Evolutionary conservation across 2,113 vertebrate genomes (phyloP).

Genomic region (Brachypodius melanocephalos): DNA sequence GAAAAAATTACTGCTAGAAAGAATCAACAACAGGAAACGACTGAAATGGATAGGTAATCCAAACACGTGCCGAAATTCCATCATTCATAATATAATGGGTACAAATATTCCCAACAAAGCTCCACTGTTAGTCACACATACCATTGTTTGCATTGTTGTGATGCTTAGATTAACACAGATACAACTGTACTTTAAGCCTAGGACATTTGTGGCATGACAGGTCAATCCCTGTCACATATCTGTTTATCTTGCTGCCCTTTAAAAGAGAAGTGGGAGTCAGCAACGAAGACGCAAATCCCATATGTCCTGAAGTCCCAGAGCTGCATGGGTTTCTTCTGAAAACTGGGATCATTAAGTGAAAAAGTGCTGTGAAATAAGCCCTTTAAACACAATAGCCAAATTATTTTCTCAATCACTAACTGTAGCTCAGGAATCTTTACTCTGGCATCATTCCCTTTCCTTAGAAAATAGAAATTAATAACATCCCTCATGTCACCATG

Average conservation of each 20-base stretch:
- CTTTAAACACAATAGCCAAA: background rate
- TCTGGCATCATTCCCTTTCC: background rate
- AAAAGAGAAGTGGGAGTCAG: background rate
- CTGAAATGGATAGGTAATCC: slow-evolving; percentile 59
- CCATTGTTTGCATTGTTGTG: background rate
- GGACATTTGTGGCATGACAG: background rate
- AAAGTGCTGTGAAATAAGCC: background rate
- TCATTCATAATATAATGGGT: slow-evolving; percentile 57
- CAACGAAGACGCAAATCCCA: background rate
- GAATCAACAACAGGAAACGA: slow-evolving; percentile 62
- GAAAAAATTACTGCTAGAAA: slow-evolving; percentile 82
- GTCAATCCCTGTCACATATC: background rate
- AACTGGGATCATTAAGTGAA: background rate
- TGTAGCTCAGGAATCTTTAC: background rate
- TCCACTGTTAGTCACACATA: slow-evolving; percentile 31
- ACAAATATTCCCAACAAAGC: slow-evolving; percentile 29
- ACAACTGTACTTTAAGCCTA: background rate
- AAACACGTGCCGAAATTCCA: slow-evolving; percentile 69
- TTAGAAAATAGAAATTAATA: background rate
- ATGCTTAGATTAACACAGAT: background rate
- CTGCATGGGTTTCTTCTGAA: background rate
- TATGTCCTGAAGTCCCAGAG: background rate
- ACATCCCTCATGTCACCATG: background rate
- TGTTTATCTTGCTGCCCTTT: background rate
- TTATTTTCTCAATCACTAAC: background rate